Conservation (phyloP, 2,888 invertebrate species). For the Drosophila falleni region DNA sequence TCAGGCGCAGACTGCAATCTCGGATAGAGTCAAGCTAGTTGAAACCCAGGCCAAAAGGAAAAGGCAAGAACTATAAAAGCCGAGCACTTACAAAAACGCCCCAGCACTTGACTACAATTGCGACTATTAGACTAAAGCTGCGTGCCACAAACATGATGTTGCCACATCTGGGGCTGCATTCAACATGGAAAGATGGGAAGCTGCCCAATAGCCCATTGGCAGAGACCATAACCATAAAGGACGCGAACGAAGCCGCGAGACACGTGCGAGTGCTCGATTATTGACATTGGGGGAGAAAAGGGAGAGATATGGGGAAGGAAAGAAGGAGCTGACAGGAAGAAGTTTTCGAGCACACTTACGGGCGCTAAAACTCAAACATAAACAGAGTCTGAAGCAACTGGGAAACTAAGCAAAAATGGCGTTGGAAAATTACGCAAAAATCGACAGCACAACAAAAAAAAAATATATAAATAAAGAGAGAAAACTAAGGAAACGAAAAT, state of each 20-base stretch:
- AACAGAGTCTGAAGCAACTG: constrained; percentile 28
- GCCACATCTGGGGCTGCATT: not conserved
- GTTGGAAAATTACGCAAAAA: constrained; percentile 54
- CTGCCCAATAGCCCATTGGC: constrained; percentile 32
- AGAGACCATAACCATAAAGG: constrained; percentile 56
- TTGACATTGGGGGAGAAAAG: not conserved
- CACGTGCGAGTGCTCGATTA: constrained; percentile 51
- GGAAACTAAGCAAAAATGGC: constrained; percentile 50
- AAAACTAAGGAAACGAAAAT: constrained; percentile 25
- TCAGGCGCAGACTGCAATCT: constrained; percentile 33
- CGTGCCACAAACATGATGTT: constrained; percentile 31
- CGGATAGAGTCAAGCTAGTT: constrained; percentile 16
- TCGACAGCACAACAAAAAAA: constrained; percentile 29
- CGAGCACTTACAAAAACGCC: constrained; percentile 48
- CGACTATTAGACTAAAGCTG: constrained; percentile 58
- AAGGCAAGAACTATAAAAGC: constrained; percentile 50
- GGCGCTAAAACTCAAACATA: constrained; percentile 59
- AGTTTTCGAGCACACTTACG: constrained; percentile 49
- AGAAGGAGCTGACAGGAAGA: not conserved
- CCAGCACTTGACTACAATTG: constrained; percentile 65
- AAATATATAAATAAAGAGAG: not conserved
- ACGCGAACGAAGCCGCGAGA: constrained; percentile 60
- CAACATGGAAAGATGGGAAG: constrained; percentile 1
- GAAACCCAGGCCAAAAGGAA: constrained; percentile 32
- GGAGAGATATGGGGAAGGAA: not conserved